phyloP scores from a whole-genome alignment of 2,797 vertebrate genomes.

The Gambelia wislizenii region DNA sequence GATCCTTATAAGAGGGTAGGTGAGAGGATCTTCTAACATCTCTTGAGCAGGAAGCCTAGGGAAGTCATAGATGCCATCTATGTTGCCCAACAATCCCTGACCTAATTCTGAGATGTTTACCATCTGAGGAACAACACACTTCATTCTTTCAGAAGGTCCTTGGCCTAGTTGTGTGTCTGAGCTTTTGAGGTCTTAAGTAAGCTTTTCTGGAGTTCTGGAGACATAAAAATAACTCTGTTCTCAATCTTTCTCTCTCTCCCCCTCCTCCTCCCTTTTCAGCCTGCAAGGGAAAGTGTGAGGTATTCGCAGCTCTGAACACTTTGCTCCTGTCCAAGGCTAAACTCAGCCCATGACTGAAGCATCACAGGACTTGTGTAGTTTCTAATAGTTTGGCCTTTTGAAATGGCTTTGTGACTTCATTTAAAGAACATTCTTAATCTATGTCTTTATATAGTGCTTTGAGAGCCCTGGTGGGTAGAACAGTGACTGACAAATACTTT shows the following conservation, averaged over 20 bases:
- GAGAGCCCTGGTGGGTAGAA: background rate
- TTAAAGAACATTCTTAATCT: background rate
- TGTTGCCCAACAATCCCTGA: too few species aligned
- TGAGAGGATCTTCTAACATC: too few species aligned
- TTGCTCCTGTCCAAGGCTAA: slow-evolving; percentile 10
- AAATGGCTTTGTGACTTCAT: background rate
- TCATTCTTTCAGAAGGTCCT: background rate
- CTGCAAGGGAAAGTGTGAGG: background rate
- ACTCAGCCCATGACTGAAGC: background rate
- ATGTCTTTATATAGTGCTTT: background rate
- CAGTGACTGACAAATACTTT: too few species aligned
- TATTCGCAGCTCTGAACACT: background rate
- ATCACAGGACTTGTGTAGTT: background rate
- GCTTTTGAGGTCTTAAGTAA: background rate
- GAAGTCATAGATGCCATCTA: background rate
- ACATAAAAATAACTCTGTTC: background rate
- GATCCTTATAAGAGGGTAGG: background rate
- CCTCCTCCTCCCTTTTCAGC: background rate
- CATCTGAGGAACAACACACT: background rate
- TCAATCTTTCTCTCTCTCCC: rapidly evolving
- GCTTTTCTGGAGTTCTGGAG: background rate
- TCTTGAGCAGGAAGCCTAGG: background rate
- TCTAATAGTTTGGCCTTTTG: too few species aligned
- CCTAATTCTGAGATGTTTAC: too few species aligned
- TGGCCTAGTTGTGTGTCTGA: background rate